Evolutionary conservation across 2,888 invertebrate species (phyloP), one percentile per base, ranked within the genome.

Genomic region (Lasioglossum oenotherae): DNA sequence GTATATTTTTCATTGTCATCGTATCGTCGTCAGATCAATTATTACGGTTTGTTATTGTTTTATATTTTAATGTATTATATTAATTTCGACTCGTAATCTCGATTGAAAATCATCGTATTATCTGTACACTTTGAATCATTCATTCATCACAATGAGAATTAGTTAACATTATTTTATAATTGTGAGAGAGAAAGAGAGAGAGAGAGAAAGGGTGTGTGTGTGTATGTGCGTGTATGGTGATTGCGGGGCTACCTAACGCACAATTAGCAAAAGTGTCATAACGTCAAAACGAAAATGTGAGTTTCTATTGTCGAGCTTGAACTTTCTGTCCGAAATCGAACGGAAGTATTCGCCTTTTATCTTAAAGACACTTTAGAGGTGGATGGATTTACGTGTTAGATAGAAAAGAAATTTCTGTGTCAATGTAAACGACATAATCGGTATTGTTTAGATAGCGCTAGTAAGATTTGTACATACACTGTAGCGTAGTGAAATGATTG

Each of bases 1-100:
- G 85, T 86, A 86, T 81, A 85, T 85, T 86, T 71, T 41, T 1
- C 81, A 81, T 79, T 53, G 35, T 81, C 85, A 80, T 82, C 77
- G 41, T 38, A n/a, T 84, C 75, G 67, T 74, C 53, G 16, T 74
- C 73, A 27, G n/a, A 64, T 60, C 16, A 78, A 80, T 53, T 76
- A 41, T 31, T 64, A 60, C 8, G 53, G 75, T 49, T 85, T 85
- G 74, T 85, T 87, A 78, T 74, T 75, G 76, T 74, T 87, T 87
- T 85, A 77, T 82, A 79, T 86, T 74, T 77, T 64, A 74, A 77
- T 79, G 81, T 86, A 84, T 60, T 14, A 77, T 85, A 81, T 35
- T 78, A 35, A 69, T 69, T 78, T 44, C 41, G 46, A 64, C 41
- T 35, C 44, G 41, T 69, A n/a, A 35, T 71, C 41, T n/a, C 23